Percentiles rank a stretch among this genome's conserved stretches.
phyloP scores from a whole-genome alignment of 1,140 invertebrate genomes.

The Diorhabda elongata region DNA sequence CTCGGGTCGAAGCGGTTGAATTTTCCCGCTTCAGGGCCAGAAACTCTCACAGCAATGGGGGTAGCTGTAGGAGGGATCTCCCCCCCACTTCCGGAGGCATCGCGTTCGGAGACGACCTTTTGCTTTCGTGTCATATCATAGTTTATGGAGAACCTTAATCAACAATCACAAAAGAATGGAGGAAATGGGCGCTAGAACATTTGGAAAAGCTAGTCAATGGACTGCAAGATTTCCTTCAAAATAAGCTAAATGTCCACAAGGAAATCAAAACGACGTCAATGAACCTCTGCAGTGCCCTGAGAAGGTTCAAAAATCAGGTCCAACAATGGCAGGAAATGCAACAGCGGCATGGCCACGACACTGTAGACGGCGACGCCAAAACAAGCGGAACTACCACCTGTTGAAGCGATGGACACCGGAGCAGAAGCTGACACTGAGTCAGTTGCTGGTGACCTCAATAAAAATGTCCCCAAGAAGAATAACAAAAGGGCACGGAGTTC shows the following conservation, averaged over 20 bases:
- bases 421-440: background rate
- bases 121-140: background rate
- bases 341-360: background rate
- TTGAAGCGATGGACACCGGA: constrained; percentile 7
- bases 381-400: background rate
- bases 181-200: background rate
- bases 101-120: too few species aligned
- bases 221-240: too few species aligned
- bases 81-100: background rate
- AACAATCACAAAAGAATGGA: background rate
- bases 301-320: too few species aligned
- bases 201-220: constrained; percentile 3
- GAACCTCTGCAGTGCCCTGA: too few species aligned
- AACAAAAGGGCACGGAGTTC: background rate
- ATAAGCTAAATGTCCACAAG: too few species aligned
- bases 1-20: background rate
- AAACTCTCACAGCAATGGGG: background rate
- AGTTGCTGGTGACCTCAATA: background rate
- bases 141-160: background rate
- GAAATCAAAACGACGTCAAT: too few species aligned
- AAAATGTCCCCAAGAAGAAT: background rate
- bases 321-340: too few species aligned
- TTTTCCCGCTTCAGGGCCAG: background rate
- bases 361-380: background rate
- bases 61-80: background rate